Percentiles rank a stretch among this genome's conserved stretches.
Evolutionary conservation across 2,888 invertebrate species (phyloP).

Genomic region (Pasiphila rectangulata): DNA sequence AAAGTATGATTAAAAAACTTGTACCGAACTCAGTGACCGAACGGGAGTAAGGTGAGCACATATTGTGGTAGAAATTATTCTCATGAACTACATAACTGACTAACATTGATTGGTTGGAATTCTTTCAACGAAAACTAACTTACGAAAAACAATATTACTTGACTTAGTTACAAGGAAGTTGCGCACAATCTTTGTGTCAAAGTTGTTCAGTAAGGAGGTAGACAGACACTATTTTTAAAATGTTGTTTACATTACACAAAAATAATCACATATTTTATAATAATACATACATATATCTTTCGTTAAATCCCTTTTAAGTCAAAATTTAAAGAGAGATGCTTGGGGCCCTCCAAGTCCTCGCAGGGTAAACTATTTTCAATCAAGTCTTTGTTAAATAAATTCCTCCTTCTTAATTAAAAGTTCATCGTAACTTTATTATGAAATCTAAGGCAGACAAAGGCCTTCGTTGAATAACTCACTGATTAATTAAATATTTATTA

Average conservation of each 20-base stretch:
- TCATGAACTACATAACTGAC: slow-evolving; percentile 27
- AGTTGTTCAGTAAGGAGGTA: no score
- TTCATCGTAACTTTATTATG: slow-evolving; percentile 33
- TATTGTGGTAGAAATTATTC: slow-evolving; percentile 27
- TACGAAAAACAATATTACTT: no score
- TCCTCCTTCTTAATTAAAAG: slow-evolving; percentile 31
- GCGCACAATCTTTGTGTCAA: no score
- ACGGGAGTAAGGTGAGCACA: slow-evolving; percentile 35
- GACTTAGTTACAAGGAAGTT: no score
- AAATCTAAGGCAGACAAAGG: slow-evolving; percentile 40
- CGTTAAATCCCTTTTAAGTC: background rate
- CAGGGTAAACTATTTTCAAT: slow-evolving; percentile 26
- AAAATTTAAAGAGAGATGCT: background rate
- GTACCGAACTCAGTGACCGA: slow-evolving; percentile 48
- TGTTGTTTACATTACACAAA: background rate
- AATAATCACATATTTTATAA: no score
- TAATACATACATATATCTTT: no score
- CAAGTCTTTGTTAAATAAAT: slow-evolving; percentile 31
- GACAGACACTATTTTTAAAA: no score
- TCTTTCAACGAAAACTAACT: no score
- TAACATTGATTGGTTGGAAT: slow-evolving; percentile 48
- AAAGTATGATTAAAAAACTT: slow-evolving; percentile 58
- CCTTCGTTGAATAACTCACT: slow-evolving; percentile 42
- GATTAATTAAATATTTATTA: slow-evolving; percentile 46
- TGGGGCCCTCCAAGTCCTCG: slow-evolving; percentile 10